These are phyloP conservation scores for Sitophilus oryzae DNA, from an alignment of 1,140 invertebrate species.

Conservation along the genomic window DNA sequence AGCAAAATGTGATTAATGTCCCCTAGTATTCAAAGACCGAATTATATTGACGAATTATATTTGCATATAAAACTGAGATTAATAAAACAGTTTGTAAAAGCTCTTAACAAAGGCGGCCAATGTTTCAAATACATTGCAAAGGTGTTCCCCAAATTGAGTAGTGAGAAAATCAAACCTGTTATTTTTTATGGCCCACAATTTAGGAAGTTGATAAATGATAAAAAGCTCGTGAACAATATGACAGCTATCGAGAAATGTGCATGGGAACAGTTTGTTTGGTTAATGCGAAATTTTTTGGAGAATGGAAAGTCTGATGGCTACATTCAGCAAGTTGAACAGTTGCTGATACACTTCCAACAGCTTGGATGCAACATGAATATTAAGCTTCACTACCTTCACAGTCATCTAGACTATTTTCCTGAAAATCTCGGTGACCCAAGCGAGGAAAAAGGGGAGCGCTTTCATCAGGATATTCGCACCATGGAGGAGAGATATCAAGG, in stretches of 20 bases:
- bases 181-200: not conserved
- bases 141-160: not conserved
- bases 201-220: not conserved
- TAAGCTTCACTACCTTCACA: slow-evolving; percentile 23
- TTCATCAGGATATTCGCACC: slow-evolving; percentile 31
- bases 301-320: slow-evolving; percentile 26
- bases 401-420: slow-evolving; percentile 23
- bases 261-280: not conserved
- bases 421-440: slow-evolving; percentile 23
- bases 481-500: slow-evolving; percentile 32
- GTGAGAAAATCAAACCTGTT: not conserved
- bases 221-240: not conserved
- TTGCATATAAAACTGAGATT: no score
- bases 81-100: no score
- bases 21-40: not conserved
- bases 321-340: slow-evolving; percentile 20
- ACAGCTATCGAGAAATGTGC: not conserved
- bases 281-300: slow-evolving; percentile 26
- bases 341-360: slow-evolving; percentile 24
- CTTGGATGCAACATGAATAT: slow-evolving; percentile 29
- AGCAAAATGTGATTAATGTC: not conserved
- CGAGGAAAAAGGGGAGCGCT: slow-evolving; percentile 34
- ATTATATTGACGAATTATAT: not conserved
- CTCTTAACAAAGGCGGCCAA: not conserved
- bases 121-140: not conserved